Evolutionary conservation across 2,797 vertebrate species (phyloP), one percentile per base, ranked within the genome.

Genomic region (Gila robusta): DNA sequence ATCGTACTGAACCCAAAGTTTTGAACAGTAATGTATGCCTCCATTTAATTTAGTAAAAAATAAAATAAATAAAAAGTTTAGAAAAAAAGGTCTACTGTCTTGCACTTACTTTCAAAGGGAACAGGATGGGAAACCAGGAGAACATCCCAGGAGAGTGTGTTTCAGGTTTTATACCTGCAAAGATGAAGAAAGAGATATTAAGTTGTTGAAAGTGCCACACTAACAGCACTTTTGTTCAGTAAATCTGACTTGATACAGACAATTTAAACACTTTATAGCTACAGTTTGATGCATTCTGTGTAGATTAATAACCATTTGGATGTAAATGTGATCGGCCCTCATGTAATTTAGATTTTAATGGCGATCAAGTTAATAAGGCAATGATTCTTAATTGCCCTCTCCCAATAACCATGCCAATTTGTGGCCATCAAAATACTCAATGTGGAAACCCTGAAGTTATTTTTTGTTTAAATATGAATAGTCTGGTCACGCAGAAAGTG

Each of bases 81-180:
- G 21, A 5, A 62, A 26, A 37, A 19, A 19, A 35, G 32, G 28
- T 17, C 10, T 72, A 78, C 5, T 8, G 17, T 62, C 35, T 44
- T 62, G 19, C 23, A 70, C 95, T 94, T 93, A 98, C 98, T 94
- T 98, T 98, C 87, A 98, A 96, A 11, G 98, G 97, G 91, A 98
- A 98, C 66, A 98, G 95, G 88, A 98, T 98, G 37, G 98, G 98
- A 91, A 98, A 98, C 97, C 98, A 98, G 3, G 98, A 98, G 93
- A 98, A 98, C 98, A 98, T 98, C 64, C 98, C 97, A 7, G 97
- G 97, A 21, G 98, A 98, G 90, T 98, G 98, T 0, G 97, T 98
- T 23, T 97, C 96, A 76, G 98, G 98, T 89, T 96, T 97, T 91
- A 98, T 98, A 93, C 98, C 98, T 98, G 88, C 8, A 66, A 67